Base-by-base conservation (phyloP, 2,888 invertebrate genomes). In the Nysson spinosus region DNA sequence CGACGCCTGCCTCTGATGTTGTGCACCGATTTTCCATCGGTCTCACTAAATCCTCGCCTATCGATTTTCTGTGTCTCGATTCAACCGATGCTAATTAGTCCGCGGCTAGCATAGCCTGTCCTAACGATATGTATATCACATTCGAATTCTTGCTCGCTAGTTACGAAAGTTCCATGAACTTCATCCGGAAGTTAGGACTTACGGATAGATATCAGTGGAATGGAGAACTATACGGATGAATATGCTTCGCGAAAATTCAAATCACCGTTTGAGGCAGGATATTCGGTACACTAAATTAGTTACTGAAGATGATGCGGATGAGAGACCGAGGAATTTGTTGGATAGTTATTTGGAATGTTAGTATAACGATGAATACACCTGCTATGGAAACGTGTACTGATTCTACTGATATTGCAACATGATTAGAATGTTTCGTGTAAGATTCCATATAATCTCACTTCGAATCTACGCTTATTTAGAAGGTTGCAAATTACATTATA, bases 11-110 rank as follows among this genome's bases (percentile, higher is more conserved):
- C 44, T 28, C 12, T 30, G 24, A 17, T 11, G 19, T 9, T 35
- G 50, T 34, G 34, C 50, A 11, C 9, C 11, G 22, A 17, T 26
- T 4, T 6, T 7, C 20, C 22, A 37, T 37, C 64, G 47, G 17
- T 32, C 42, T 43, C 34, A 30, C 30, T 17, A 42, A 34, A 47
- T 56, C 32, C 20, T 14, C 22, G n/a, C 20, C 20, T 20, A 51
- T 51, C 51, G 51, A 42, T 50, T 20, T 52, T 12, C 3, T n/a
- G 26, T 34, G 46, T 55, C 50, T 64, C 49, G 28, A 46, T 44
- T 50, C 46, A 11, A 30, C 28, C 54, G 24, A 63, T 58, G 72
- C 62, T 72, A 72, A 71, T 72, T 63, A 70, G 65, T n/a, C n/a
- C n/a, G n/a, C n/a, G n/a, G n/a, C n/a, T n/a, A n/a, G n/a, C n/a